Percentiles rank a stretch among this genome's conserved stretches.
These are phyloP conservation scores for Eptesicus fuscus DNA, from an alignment of 2,113 vertebrate species.

Conservation along the genomic window DNA sequence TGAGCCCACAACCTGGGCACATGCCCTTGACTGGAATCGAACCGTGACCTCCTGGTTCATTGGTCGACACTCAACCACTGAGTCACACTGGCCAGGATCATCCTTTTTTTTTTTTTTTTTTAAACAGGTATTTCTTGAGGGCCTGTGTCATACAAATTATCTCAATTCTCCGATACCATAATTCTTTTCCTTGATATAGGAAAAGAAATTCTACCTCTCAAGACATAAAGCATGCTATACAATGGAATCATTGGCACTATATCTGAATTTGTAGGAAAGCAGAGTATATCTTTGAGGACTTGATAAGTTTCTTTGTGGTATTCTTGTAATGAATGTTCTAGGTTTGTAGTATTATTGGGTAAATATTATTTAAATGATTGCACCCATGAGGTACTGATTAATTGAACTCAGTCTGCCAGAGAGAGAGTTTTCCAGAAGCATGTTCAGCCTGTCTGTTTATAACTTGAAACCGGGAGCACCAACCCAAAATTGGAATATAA, in stretches of 20 bases:
- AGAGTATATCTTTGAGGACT: neutral
- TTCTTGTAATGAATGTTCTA: neutral
- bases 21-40: no score
- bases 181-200: neutral
- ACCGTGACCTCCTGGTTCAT: no score
- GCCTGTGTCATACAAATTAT: neutral
- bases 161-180: neutral
- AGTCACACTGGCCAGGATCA: no score
- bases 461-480: neutral
- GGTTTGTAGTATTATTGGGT: neutral
- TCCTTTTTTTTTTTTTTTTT: no score
- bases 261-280: constrained; percentile 24
- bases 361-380: constrained; percentile 5
- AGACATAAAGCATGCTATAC: neutral
- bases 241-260: neutral
- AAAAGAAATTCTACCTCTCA: neutral
- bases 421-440: neutral
- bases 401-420: neutral
- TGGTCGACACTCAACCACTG: no score
- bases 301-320: neutral
- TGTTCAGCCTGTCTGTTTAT: neutral
- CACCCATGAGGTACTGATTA: neutral
- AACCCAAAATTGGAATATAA: neutral
- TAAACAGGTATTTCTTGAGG: neutral
- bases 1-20: no score